Conservation (phyloP, 2,797 vertebrate genomes). For the Hyperoplus lanceolatus region DNA sequence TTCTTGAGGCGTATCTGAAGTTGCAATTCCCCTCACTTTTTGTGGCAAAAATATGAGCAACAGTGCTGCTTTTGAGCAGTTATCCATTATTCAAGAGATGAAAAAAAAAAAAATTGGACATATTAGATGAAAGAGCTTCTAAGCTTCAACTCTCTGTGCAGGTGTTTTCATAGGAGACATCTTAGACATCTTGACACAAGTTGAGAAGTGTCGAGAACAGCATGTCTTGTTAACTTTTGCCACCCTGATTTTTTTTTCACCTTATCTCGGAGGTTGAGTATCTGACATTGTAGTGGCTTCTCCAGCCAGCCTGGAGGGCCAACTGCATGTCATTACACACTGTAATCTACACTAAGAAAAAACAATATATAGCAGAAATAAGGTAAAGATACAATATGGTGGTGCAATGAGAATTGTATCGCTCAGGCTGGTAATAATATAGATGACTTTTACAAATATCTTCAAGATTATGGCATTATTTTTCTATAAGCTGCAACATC, state of each 20-base stretch:
- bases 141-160: background rate
- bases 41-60: background rate
- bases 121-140: background rate
- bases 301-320: slow-evolving; percentile 5
- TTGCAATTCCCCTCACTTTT: background rate
- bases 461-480: slow-evolving; percentile 51
- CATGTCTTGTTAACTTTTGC: slow-evolving; percentile 64
- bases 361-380: slow-evolving; percentile 24
- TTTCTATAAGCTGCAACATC: slow-evolving; percentile 60
- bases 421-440: slow-evolving; percentile 54
- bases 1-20: too few relatives aligned
- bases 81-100: background rate
- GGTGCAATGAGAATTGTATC: slow-evolving; percentile 27
- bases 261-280: slow-evolving; percentile 51
- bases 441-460: slow-evolving; percentile 64
- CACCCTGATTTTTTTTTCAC: slow-evolving; percentile 62
- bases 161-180: background rate
- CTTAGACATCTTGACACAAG: slow-evolving; percentile 51
- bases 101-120: background rate
- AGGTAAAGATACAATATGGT: slow-evolving; percentile 18
- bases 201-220: slow-evolving; percentile 63
- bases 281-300: slow-evolving; percentile 48
- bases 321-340: slow-evolving; percentile 14
- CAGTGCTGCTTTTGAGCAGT: background rate
- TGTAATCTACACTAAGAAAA: background rate